A percentile compares a stretch with the other conserved stretches of the same genome.
Conservation (phyloP, 2,113 vertebrate species). For the Xyrauchen texanus region DNA sequence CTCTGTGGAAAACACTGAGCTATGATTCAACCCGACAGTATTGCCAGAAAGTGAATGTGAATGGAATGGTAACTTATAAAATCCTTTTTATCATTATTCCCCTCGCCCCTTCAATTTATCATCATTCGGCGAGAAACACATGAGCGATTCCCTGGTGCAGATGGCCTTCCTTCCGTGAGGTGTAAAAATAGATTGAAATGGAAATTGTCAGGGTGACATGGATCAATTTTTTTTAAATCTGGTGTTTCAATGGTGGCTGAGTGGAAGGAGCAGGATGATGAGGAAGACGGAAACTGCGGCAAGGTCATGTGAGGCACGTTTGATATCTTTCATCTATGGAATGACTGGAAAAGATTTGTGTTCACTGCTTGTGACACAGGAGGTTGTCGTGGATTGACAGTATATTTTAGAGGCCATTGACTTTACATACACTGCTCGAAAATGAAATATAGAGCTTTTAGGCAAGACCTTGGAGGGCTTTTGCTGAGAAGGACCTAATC, state of each 20-base stretch:
- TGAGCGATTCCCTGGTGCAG: slow-evolving; percentile 50
- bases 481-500: slow-evolving; percentile 48
- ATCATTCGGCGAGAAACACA: slow-evolving; percentile 32
- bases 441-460: slow-evolving; percentile 62
- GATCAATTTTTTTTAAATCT: slow-evolving; percentile 73
- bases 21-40: slow-evolving; percentile 35
- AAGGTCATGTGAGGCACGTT: background rate
- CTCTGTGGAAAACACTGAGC: slow-evolving; percentile 7
- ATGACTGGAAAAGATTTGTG: slow-evolving; percentile 52
- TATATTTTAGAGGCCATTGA: slow-evolving; percentile 81
- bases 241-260: slow-evolving; percentile 58
- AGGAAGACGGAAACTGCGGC: slow-evolving; percentile 43
- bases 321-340: slow-evolving; percentile 56
- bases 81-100: slow-evolving; percentile 47
- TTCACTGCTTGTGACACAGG: slow-evolving; percentile 57
- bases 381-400: slow-evolving; percentile 70
- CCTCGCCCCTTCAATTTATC: slow-evolving; percentile 54
- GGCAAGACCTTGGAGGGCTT: slow-evolving; percentile 46
- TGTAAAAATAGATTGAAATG: slow-evolving; percentile 68
- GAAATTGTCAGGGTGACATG: slow-evolving; percentile 69
- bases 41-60: slow-evolving; percentile 27
- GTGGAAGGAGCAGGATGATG: slow-evolving; percentile 24
- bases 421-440: slow-evolving; percentile 71
- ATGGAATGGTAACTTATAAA: slow-evolving; percentile 41
- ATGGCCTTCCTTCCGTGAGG: slow-evolving; percentile 41